Conservation (phyloP, 2,113 vertebrate genomes). For the Chamaetylas fuelleborni region DNA sequence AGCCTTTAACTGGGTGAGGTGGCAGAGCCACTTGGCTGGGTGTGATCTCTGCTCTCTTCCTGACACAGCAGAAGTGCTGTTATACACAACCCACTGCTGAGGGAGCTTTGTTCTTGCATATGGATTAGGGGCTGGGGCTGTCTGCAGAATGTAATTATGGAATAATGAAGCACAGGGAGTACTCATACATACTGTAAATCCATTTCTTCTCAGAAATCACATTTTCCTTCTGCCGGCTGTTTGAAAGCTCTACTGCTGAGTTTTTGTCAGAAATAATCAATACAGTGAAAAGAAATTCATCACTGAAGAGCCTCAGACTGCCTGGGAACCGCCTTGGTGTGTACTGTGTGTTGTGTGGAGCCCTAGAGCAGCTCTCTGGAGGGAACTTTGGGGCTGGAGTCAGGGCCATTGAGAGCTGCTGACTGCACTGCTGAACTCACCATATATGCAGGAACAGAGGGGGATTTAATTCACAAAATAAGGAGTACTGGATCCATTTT, state of each 20-base stretch:
- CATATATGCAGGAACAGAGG: not conserved
- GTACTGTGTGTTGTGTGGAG: not conserved
- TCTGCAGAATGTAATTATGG: not conserved
- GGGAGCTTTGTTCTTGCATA: not conserved
- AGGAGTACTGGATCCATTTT: not conserved
- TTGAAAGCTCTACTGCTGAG: conserved; percentile 80
- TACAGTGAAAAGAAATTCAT: conserved; percentile 77
- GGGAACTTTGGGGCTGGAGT: not conserved
- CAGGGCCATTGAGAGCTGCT: not conserved
- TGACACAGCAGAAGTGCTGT: not conserved
- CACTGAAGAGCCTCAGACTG: conserved; percentile 82
- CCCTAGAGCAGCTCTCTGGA: not conserved
- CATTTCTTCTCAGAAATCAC: conserved; percentile 78
- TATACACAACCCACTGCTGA: not conserved
- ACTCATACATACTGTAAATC: not conserved
- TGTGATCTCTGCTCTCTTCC: not conserved
- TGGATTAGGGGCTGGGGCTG: not conserved
- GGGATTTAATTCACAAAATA: not conserved
- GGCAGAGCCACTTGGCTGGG: not conserved
- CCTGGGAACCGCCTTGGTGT: conserved; percentile 89
- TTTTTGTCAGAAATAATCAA: conserved; percentile 80
- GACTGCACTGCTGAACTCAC: not conserved
- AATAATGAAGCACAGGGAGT: not conserved
- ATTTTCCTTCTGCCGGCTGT: conserved; percentile 87
- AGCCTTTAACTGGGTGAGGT: not conserved